Conservation (phyloP, 2,888 invertebrate genomes). For the Aproaerema taeniolella region DNA sequence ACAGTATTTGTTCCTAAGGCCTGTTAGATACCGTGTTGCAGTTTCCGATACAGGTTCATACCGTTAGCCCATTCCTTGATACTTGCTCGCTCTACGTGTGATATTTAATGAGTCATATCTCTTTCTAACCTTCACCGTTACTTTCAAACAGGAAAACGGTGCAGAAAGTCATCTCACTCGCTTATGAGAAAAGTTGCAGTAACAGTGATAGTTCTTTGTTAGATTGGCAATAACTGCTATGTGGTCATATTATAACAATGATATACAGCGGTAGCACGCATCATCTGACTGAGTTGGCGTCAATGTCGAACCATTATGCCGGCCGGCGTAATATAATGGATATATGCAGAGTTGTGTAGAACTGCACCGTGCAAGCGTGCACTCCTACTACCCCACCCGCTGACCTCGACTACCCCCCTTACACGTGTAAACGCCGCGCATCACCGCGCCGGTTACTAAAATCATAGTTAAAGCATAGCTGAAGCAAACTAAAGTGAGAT, state of each 20-base stretch:
- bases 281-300: conserved; percentile 7
- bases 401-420: conserved; percentile 20
- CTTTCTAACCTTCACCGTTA: too few species aligned
- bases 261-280: too few species aligned
- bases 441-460: conserved; percentile 5
- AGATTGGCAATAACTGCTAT: too few species aligned
- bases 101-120: not conserved
- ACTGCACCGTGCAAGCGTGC: conserved; percentile 8
- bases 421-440: conserved; percentile 33
- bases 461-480: too few species aligned
- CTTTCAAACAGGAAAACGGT: too few species aligned
- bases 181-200: too few species aligned
- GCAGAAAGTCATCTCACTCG: too few species aligned
- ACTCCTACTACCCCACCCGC: conserved; percentile 16
- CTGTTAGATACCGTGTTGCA: conserved; percentile 8
- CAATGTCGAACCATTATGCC: conserved; percentile 6
- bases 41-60: conserved; percentile 1
- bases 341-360: conserved; percentile 13
- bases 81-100: conserved; percentile 4
- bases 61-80: conserved; percentile 10
- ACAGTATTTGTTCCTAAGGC: conserved; percentile 7
- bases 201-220: too few species aligned
- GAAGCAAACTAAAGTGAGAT: conserved; percentile 3
- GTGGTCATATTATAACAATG: too few species aligned
- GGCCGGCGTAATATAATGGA: conserved; percentile 6